Base-by-base conservation (phyloP, 2,888 invertebrate species). In the Stratiomys singularior region DNA sequence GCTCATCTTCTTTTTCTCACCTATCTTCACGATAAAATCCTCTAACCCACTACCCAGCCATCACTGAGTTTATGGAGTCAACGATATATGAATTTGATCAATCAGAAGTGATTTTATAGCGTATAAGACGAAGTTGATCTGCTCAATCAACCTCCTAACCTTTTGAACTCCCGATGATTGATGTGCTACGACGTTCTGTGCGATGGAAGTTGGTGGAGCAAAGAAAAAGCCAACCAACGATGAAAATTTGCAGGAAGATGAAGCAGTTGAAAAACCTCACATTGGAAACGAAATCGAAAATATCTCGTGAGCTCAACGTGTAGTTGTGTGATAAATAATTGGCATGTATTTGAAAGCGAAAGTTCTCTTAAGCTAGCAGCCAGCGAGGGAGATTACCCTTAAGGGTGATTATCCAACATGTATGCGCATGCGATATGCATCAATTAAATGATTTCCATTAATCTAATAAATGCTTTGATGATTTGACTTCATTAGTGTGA, bases 71-170 rank as follows among this genome's bases (percentile, higher is more conserved):
- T 18, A 5, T 18, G 21, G n/a, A 37, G 37, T 66, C 47, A 47
- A 69, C 69, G 11, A 47, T 47, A 15, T 58, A 74, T 60, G 37
- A 60, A 74, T 58, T 21, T 74, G 74, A 74, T 74, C 74, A 74
- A 74, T 74, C 74, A 74, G 74, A 74, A 58, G 58, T 37, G 74
- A 74, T 30, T 60, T 58, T 37, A 60, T 37, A 74, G 23, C 30
- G 23, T 7, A 18, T 11, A 21, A 2, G 13, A 60, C 46, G 37
- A 64, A 74, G 67, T 76, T 79, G 79, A 79, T 79, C 77, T 77
- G 74, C 77, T 77, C 77, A 79, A 79, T 79, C 79, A 79, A 79
- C 79, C 79, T 79, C 76, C 77, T 77, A 79, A 79, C 79, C 79
- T 77, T n/a, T 77, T 79, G n/a, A 18, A 52, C 52, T 18, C 18